Conservation (phyloP, 92 coral and sea anemone genomes). For the Meandrina meandrites region DNA sequence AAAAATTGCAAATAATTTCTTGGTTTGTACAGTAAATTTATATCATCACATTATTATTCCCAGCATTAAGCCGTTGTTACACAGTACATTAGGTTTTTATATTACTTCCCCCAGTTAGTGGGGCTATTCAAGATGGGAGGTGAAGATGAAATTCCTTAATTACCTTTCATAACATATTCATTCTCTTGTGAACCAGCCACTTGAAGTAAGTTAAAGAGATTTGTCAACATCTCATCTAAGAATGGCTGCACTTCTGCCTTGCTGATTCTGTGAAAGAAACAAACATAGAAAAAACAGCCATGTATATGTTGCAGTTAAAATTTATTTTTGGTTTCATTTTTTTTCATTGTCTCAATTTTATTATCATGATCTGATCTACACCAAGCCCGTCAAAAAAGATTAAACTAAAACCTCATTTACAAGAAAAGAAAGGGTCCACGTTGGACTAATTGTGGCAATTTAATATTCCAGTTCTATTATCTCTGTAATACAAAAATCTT, state of each 20-base stretch:
- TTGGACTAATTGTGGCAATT: not conserved
- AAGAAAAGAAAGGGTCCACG: not conserved
- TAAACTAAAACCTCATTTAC: not conserved
- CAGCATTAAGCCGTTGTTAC: too few species aligned
- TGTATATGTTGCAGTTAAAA: not conserved
- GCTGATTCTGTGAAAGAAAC: constrained; percentile 45
- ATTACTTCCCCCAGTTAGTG: too few species aligned
- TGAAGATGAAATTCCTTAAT: not conserved
- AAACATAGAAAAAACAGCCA: not conserved
- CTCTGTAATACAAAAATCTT: not conserved
- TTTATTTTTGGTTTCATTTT: too few species aligned
- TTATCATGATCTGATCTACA: too few species aligned
- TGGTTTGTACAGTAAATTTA: too few species aligned
- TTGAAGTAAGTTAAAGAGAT: constrained; percentile 75
- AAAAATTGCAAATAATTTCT: too few species aligned
- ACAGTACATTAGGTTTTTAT: too few species aligned
- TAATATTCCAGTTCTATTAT: not conserved
- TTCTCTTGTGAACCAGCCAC: constrained; percentile 94
- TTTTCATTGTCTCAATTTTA: too few species aligned
- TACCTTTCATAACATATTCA: constrained; percentile 97
- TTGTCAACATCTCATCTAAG: constrained; percentile 61
- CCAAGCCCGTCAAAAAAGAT: not conserved
- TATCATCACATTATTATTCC: too few species aligned
- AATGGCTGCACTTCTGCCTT: constrained; percentile 79
- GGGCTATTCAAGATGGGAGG: too few species aligned